Evolutionary conservation across 2,113 vertebrate species (phyloP), one percentile per base, ranked within the genome.

Genomic region (Dunckerocampus dactyliophorus): DNA sequence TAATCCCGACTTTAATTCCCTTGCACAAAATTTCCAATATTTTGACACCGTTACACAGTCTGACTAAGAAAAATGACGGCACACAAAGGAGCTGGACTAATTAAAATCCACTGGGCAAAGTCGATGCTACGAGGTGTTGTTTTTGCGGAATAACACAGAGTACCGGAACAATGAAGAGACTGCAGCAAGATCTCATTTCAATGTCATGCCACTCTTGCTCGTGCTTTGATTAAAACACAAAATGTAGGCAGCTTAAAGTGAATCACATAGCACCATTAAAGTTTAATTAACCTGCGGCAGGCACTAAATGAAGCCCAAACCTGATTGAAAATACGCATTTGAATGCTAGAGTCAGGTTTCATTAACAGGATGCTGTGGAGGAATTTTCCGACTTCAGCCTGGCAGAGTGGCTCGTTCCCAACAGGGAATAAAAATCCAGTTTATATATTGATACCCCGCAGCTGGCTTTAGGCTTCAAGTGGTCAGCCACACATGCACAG

Each of bases 311-410:
- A 53, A 9, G 22, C 22, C 15, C 14, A 16, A 28, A 52, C 22
- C 22, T 16, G 14, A 31, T 11, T 17, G 1, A 10, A 55, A 43
- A 43, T 1, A 14, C 13, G 31, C 24, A 39, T 34, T 55, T 19
- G 10, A 14, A 34, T 24, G 22, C 12, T n/a, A 37, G 39, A 69
- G 31, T 17, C 19, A 13, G 12, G 8, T 6, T 47, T 43, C 19
- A 64, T 52, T 19, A n/a, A 14, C 45, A 56, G 61, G 19, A 14
- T 60, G 51, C 68, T 39, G 75, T 65, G 31, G 58, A 70, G 61
- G 62, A 61, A 70, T 77, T 50, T 21, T 39, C 59, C 15, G 64
- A 55, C 15, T 78, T 66, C 11, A 69, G 47, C 43, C 52, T 19
- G 31, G 2, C 24, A 31, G 51, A 53, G 16, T n/a, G 16, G 24